A percentile compares a stretch with the other conserved stretches of the same genome.
phyloP scores from a whole-genome alignment of 2,888 invertebrate species.

The Xylophagus ater region DNA sequence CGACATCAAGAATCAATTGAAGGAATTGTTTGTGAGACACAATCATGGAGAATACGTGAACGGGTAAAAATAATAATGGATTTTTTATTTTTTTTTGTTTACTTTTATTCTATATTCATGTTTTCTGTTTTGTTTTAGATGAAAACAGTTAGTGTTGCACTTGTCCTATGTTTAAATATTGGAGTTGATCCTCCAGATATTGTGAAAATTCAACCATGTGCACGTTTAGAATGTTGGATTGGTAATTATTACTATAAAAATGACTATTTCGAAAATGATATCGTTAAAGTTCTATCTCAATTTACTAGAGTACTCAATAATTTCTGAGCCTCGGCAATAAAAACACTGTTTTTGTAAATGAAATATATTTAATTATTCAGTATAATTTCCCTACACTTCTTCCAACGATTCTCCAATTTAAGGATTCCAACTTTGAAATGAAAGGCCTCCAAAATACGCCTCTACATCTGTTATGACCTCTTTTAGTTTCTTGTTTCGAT shows the following conservation, averaged over 20 bases:
- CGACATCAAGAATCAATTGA: conserved; percentile 60
- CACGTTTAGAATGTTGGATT: conserved; percentile 93
- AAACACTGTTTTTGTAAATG: too few species aligned
- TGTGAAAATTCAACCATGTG: conserved; percentile 93
- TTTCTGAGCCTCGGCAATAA: too few species aligned
- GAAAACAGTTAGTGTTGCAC: conserved; percentile 97
- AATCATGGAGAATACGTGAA: conserved; percentile 88
- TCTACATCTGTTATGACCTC: too few species aligned
- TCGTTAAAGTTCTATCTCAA: too few species aligned
- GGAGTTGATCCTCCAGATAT: conserved; percentile 99
- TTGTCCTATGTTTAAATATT: conserved; percentile 94
- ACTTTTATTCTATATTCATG: conserved; percentile 4
- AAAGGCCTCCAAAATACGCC: too few species aligned
- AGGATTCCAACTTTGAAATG: too few species aligned
- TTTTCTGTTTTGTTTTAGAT: conserved; percentile 50
- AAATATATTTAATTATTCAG: too few species aligned
- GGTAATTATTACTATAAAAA: conserved; percentile 58
- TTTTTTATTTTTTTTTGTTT: neutral
- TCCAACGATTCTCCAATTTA: too few species aligned
- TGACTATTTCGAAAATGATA: too few species aligned
- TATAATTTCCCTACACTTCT: too few species aligned
- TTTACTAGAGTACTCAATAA: too few species aligned
- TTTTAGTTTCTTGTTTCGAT: too few species aligned
- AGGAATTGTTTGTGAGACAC: conserved; percentile 52
- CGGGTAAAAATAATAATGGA: conserved; percentile 45